Percentiles rank a stretch among this genome's conserved stretches.
phyloP scores from a whole-genome alignment of 2,113 vertebrate genomes.

The Crotalus viridis region DNA sequence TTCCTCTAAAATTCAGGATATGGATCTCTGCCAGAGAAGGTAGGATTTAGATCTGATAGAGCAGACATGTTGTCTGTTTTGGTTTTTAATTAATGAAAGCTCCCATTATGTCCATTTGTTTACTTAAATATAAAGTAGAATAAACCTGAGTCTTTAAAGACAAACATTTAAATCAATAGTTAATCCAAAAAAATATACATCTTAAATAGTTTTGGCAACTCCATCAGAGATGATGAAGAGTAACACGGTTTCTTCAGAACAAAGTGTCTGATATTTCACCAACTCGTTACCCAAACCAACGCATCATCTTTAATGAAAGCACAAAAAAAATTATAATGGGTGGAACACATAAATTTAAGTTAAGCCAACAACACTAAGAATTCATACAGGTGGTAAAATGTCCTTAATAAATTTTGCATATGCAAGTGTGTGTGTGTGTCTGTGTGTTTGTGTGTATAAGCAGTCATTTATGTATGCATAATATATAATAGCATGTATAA shows the following conservation, averaged over 20 bases:
- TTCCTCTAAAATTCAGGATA: constrained; percentile 28
- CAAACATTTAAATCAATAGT: constrained; percentile 64
- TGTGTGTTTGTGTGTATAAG: background rate
- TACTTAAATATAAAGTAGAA: constrained; percentile 65
- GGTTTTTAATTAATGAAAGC: background rate
- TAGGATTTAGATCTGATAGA: constrained; percentile 45
- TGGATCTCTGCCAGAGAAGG: constrained; percentile 56
- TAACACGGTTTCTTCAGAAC: constrained; percentile 16
- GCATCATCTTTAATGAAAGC: background rate
- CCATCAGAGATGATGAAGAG: constrained; percentile 26
- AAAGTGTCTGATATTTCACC: background rate
- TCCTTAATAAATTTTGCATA: background rate
- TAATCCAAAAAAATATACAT: constrained; percentile 56
- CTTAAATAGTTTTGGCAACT: constrained; percentile 51
- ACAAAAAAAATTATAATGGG: accelerated
- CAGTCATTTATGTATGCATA: background rate
- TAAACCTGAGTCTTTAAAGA: constrained; percentile 64
- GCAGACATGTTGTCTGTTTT: constrained; percentile 51
- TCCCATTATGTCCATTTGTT: constrained; percentile 56
- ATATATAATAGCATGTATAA: background rate
- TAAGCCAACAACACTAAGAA: background rate
- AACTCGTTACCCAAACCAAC: background rate
- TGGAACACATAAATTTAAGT: background rate
- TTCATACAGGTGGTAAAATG: background rate
- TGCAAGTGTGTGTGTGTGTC: background rate